phyloP scores from a whole-genome alignment of 2,113 vertebrate species.

The Ammodytes dubius region DNA sequence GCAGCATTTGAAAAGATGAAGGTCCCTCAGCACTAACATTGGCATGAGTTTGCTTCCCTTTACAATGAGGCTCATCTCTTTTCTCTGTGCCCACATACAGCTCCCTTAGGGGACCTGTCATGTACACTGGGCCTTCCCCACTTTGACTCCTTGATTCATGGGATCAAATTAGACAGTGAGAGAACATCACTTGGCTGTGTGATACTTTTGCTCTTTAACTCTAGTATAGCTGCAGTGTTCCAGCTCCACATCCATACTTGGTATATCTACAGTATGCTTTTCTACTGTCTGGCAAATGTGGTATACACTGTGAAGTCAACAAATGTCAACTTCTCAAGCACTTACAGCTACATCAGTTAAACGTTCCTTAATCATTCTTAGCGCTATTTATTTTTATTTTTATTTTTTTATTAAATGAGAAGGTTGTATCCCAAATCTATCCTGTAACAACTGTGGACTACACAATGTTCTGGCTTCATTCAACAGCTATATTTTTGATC shows the following conservation, averaged over 20 bases:
- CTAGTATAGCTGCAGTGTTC: constrained; percentile 17
- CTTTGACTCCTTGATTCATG: constrained; percentile 76
- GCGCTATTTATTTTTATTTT: too few relatives aligned
- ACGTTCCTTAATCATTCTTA: too few relatives aligned
- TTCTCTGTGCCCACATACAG: constrained; percentile 46
- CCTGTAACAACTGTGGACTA: too few relatives aligned
- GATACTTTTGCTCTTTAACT: constrained; percentile 65
- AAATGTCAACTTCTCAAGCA: too few relatives aligned
- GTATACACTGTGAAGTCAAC: not conserved
- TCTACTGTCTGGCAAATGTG: constrained; percentile 12
- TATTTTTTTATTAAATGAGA: too few relatives aligned
- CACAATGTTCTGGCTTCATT: too few relatives aligned
- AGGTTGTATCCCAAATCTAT: too few relatives aligned
- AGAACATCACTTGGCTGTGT: constrained; percentile 62
- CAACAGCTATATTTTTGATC: too few relatives aligned
- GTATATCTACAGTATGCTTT: not conserved
- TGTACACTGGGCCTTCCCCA: constrained; percentile 66
- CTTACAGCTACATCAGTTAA: too few relatives aligned
- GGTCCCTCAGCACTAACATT: constrained; percentile 68
- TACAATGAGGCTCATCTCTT: constrained; percentile 62
- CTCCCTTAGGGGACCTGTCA: constrained; percentile 68
- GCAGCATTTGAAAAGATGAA: constrained; percentile 64
- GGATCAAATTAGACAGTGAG: constrained; percentile 80
- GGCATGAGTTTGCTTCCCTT: constrained; percentile 57
- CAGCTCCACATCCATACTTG: constrained; percentile 5